Evolutionary conservation across 2,113 vertebrate species (phyloP), one percentile per base, ranked within the genome.

Genomic region (Bettongia penicillata): DNA sequence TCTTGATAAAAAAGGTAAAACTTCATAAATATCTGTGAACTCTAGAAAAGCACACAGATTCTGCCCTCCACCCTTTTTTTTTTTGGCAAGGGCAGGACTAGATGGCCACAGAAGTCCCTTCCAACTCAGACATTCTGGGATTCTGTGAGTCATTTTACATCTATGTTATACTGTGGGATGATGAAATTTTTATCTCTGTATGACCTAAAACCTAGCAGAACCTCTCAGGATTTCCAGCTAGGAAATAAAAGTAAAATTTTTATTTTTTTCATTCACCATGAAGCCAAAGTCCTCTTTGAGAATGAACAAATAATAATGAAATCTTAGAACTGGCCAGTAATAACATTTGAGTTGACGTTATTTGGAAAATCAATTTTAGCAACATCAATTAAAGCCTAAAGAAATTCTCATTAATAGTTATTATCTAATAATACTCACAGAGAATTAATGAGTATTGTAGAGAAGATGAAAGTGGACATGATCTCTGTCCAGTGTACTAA

Each of bases 401-500:
- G 92, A 97, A 98, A 96, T 97, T 51, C 93, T 97, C 55, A 94
- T 92, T 91, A 97, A 90, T 91, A 97, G 53, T 97, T 98, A 97
- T 97, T 96, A 25, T 37, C 52, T 95, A 43, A 95, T 97, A 94
- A 91, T 96, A 94, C 92, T 94, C 94, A 25, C 61, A 94, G 52
- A 96, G 24, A 5, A 89, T 95, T 96, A 94, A 91, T 93, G 96
- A 91, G 28, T 51, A 77, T 51, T 95, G 91, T 93, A 92, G 61
- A 91, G 68, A 96, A 95, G 9, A 8, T 43, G 91, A 89, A 93
- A 50, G 91, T 95, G 51, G 90, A 47, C 51, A 43, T 3, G 28
- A 37, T 93, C 31, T 77, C 22, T 93, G 49, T 93, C 92, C 55
- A 93, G 57, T 11, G 9, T 50, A 47, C 90, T 91, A 91, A 68